Conservation (phyloP, 2,797 vertebrate genomes). For the Sardinella longiceps region DNA sequence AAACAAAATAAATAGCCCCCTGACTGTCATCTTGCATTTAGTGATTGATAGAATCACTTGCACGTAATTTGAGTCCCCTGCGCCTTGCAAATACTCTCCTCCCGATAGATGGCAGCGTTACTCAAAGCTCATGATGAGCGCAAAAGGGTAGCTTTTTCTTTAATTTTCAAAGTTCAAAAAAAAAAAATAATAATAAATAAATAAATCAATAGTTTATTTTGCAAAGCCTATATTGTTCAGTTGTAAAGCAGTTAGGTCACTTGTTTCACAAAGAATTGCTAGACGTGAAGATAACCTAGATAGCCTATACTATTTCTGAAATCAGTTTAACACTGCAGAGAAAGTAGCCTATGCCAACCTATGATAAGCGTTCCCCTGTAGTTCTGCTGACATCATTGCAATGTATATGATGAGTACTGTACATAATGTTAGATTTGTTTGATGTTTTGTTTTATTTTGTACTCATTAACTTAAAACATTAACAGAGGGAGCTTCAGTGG, state of each 20-base stretch:
- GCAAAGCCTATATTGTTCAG: neutral
- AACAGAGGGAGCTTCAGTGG: too few relatives aligned
- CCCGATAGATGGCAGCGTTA: constrained; percentile 11
- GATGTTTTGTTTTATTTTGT: too few relatives aligned
- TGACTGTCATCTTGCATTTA: neutral
- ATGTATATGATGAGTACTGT: neutral
- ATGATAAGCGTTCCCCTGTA: too few relatives aligned
- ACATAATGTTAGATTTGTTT: too few relatives aligned
- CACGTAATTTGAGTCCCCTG: neutral
- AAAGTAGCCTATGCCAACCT: neutral
- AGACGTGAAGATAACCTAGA: neutral
- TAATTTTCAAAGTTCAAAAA: too few relatives aligned
- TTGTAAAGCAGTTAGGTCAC: neutral
- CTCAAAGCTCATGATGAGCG: neutral
- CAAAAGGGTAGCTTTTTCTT: too few relatives aligned
- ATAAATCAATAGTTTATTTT: too few relatives aligned
- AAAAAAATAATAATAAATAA: too few relatives aligned
- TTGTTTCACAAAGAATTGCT: neutral
- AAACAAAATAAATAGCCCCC: too few relatives aligned
- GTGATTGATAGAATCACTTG: neutral
- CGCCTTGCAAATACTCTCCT: neutral
- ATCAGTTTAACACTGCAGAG: neutral
- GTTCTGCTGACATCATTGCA: too few relatives aligned
- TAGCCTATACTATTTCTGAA: neutral
- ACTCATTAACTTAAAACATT: too few relatives aligned